A percentile compares a stretch with the other conserved stretches of the same genome.
Conservation (phyloP, 2,113 vertebrate species). For the Turnix velox region DNA sequence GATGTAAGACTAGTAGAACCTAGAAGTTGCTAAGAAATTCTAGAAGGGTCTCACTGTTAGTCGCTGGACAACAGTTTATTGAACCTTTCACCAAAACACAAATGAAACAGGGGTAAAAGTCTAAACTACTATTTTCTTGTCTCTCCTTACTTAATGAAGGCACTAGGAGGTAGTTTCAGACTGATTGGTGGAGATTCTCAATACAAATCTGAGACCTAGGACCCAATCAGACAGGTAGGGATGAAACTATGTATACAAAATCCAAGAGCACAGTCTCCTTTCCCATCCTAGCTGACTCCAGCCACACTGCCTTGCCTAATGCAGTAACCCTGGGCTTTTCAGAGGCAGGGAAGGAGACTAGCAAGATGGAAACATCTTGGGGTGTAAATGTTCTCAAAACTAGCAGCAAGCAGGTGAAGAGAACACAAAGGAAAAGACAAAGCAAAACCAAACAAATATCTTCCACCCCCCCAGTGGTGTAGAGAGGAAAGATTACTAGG, state of each 20-base stretch:
- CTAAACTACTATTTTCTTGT: background rate
- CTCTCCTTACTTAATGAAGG: background rate
- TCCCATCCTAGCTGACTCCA: background rate
- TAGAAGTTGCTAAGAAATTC: background rate
- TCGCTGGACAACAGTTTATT: background rate
- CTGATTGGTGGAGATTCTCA: background rate
- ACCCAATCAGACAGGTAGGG: background rate
- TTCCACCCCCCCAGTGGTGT: accelerated
- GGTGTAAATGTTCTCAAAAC: background rate
- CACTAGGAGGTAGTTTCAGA: background rate
- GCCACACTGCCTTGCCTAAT: background rate
- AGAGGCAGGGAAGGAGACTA: background rate
- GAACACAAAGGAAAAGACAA: background rate
- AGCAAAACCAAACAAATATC: background rate
- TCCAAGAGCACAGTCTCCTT: background rate
- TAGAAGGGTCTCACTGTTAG: background rate
- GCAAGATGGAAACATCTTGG: background rate
- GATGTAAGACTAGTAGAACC: background rate
- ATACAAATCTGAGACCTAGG: background rate
- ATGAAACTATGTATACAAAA: background rate
- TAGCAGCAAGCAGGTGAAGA: background rate
- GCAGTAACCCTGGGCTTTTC: background rate
- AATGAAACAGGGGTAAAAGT: background rate
- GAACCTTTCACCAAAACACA: background rate
- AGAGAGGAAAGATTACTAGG: background rate